phyloP scores from a whole-genome alignment of 1,140 invertebrate genomes.

The Oryctes rhinoceros region DNA sequence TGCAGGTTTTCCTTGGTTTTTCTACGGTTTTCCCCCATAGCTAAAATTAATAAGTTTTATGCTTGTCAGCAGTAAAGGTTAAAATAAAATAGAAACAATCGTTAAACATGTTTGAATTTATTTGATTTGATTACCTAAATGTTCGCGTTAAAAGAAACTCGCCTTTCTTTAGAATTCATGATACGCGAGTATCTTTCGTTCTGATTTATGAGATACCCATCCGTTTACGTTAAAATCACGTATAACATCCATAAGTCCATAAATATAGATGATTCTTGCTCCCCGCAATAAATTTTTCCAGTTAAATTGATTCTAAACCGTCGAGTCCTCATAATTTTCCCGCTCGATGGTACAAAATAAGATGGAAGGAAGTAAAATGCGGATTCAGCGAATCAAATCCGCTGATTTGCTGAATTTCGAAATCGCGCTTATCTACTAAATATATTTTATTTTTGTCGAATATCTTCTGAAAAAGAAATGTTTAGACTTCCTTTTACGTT shows the following conservation, averaged over 20 bases:
- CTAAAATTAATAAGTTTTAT: no score
- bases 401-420: neutral
- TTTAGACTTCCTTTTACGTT: neutral
- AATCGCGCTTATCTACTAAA: neutral
- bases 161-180: no score
- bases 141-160: no score
- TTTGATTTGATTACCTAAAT: no score
- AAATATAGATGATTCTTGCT: neutral
- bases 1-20: no score
- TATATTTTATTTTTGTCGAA: constrained; percentile 13
- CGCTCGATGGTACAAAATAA: neutral
- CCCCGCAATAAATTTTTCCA: constrained; percentile 6
- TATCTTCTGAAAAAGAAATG: neutral
- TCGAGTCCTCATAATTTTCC: constrained; percentile 10
- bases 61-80: no score
- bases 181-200: neutral
- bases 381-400: neutral
- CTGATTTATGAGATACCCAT: neutral
- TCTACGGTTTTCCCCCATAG: no score
- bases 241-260: neutral
- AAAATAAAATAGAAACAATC: no score
- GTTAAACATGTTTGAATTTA: no score
- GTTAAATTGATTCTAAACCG: constrained; percentile 5
- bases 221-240: constrained; percentile 2
- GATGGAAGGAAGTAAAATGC: neutral